phyloP scores from a whole-genome alignment of 2,113 vertebrate genomes.

The Vicugna pacos region DNA sequence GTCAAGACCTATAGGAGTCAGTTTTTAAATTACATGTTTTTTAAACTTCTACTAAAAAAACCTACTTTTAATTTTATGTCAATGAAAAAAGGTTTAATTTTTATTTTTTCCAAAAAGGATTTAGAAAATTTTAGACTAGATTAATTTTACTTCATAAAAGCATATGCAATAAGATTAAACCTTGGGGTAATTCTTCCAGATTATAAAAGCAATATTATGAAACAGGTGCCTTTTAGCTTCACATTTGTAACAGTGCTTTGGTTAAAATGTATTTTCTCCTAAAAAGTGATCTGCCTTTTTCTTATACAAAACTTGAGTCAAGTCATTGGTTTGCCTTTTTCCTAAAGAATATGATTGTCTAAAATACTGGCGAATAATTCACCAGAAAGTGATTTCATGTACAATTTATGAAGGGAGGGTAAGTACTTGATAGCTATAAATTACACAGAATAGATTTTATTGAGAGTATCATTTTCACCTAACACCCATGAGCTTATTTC shows the following conservation, averaged over 20 bases:
- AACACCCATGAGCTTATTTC: constrained; percentile 70
- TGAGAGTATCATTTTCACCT: constrained; percentile 75
- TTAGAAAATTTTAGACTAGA: neutral
- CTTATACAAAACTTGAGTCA: constrained; percentile 44
- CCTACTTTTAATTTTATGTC: constrained; percentile 21
- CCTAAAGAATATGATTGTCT: constrained; percentile 62
- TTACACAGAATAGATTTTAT: constrained; percentile 76
- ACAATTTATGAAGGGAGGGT: constrained; percentile 77
- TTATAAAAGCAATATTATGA: constrained; percentile 65
- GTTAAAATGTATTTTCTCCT: constrained; percentile 66
- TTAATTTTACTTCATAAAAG: constrained; percentile 75
- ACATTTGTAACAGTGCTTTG: constrained; percentile 17
- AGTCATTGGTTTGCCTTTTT: constrained; percentile 74
- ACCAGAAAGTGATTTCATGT: constrained; percentile 70
- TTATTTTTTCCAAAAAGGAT: constrained; percentile 39
- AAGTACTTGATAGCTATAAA: constrained; percentile 66
- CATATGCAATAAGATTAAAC: constrained; percentile 45
- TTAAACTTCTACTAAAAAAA: constrained; percentile 70
- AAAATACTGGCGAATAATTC: constrained; percentile 81
- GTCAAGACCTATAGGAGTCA: constrained; percentile 49
- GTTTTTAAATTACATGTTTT: constrained; percentile 75
- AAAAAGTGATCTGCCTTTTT: constrained; percentile 29
- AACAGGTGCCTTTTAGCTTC: neutral
- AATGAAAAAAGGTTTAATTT: constrained; percentile 24
- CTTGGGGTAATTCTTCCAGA: constrained; percentile 68